These are phyloP conservation scores for Neodontobutis hainanensis DNA, from an alignment of 2,113 vertebrate genomes.

Conservation along the genomic window DNA sequence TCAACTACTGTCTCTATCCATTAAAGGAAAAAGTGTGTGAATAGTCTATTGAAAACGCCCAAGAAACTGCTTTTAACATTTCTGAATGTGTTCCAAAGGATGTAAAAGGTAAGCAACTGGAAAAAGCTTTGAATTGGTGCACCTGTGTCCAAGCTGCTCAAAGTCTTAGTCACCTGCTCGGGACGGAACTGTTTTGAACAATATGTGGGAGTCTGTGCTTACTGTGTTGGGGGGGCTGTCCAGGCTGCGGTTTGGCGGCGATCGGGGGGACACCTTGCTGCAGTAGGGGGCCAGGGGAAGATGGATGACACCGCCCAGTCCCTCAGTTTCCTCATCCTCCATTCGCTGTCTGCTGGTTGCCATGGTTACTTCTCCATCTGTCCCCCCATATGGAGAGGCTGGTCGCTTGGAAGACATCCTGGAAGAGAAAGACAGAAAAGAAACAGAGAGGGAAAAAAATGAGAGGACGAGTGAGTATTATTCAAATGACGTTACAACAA, in stretches of 20 bases:
- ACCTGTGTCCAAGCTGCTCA: not conserved
- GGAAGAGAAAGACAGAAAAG: conserved; percentile 89
- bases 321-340: conserved; percentile 95
- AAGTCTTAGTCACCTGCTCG: not conserved
- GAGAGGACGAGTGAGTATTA: conserved; percentile 60
- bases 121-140: not conserved
- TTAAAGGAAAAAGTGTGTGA: not conserved
- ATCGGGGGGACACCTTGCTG: conserved; percentile 90
- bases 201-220: conserved; percentile 1
- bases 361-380: conserved; percentile 99
- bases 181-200: not conserved
- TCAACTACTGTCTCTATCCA: conserved; percentile 7
- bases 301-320: conserved; percentile 94
- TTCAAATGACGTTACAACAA: conserved; percentile 55
- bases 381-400: conserved; percentile 99
- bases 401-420: conserved; percentile 99
- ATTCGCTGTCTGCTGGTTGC: conserved; percentile 99
- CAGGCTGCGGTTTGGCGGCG: conserved; percentile 83
- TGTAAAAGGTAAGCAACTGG: no score
- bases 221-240: conserved; percentile 90
- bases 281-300: conserved; percentile 97
- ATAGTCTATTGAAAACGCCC: not conserved
- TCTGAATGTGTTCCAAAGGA: no score
- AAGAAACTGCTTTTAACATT: not conserved
- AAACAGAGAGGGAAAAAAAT: conserved; percentile 45